phyloP scores from a whole-genome alignment of 2,797 vertebrate species.

The Petrocephalus sullivani region DNA sequence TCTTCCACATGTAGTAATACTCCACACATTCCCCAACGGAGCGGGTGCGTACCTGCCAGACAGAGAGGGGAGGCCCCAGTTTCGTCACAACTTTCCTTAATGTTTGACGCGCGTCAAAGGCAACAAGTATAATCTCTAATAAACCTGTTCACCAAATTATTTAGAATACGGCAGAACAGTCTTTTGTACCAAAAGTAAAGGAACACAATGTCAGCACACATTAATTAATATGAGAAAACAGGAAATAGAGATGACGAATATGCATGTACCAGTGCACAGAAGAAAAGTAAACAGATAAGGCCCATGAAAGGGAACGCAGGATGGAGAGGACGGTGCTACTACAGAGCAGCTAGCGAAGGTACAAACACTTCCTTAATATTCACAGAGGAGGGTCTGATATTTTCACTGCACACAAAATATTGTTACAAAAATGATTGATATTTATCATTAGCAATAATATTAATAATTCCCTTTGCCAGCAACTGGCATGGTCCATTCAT shows the following conservation, averaged over 20 bases:
- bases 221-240: neutral
- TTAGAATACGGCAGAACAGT: neutral
- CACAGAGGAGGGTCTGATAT: neutral
- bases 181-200: neutral
- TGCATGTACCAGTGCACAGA: neutral
- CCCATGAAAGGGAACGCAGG: neutral
- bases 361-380: neutral
- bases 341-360: neutral
- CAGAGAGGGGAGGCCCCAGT: neutral
- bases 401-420: neutral
- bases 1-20: conserved; percentile 98
- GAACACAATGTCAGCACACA: neutral
- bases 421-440: neutral
- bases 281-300: neutral
- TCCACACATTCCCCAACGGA: conserved; percentile 92
- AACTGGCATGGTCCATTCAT: neutral
- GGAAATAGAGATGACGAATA: neutral
- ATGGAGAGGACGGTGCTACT: neutral
- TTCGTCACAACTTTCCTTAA: neutral
- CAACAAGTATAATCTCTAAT: neutral
- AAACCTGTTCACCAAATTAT: neutral
- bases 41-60: conserved; percentile 81
- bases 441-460: neutral
- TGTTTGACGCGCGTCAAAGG: neutral
- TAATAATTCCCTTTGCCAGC: neutral